Percentiles rank a stretch among this genome's conserved stretches.
These are phyloP conservation scores for Aethina tumida DNA, from an alignment of 1,140 invertebrate species.

Conservation along the genomic window DNA sequence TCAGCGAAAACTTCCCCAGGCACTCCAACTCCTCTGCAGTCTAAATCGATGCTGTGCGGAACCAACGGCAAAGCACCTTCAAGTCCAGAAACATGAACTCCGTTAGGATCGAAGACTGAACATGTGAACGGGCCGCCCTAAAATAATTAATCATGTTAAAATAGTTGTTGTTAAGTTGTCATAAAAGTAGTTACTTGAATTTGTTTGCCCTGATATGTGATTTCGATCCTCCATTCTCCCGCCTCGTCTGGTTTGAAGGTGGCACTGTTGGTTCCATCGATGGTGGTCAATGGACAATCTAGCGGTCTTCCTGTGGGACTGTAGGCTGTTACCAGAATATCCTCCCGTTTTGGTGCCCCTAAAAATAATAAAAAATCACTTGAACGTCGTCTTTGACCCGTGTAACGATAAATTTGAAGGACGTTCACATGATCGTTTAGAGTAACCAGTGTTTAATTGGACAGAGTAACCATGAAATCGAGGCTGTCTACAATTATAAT, in stretches of 20 bases:
- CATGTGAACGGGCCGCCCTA: slow-evolving; percentile 91
- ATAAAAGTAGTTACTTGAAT: slow-evolving; percentile 52
- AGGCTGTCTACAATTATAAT: too few relatives aligned
- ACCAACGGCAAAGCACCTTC: slow-evolving; percentile 69
- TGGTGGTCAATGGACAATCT: slow-evolving; percentile 65
- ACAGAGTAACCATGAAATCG: too few relatives aligned
- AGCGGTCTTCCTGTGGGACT: slow-evolving; percentile 73
- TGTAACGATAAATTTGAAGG: too few relatives aligned
- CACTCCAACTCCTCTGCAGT: slow-evolving; percentile 71
- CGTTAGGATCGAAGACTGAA: slow-evolving; percentile 91
- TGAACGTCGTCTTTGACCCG: too few relatives aligned
- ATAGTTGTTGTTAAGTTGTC: slow-evolving; percentile 1
- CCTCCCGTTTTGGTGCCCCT: slow-evolving; percentile 76
- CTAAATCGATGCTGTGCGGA: slow-evolving; percentile 65
- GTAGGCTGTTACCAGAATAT: slow-evolving; percentile 77
- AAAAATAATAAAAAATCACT: slow-evolving; percentile 18
- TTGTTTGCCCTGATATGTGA: slow-evolving; percentile 89
- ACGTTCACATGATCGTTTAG: too few relatives aligned
- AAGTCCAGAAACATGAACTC: slow-evolving; percentile 61
- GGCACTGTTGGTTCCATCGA: slow-evolving; percentile 75
- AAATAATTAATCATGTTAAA: slow-evolving; percentile 13
- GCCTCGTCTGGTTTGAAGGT: slow-evolving; percentile 95
- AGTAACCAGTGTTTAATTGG: too few relatives aligned
- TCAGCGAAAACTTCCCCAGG: slow-evolving; percentile 81
- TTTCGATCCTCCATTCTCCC: slow-evolving; percentile 93